Evolutionary conservation across 1,140 invertebrate genomes (phyloP), one percentile per base, ranked within the genome.

Genomic region (Elysia chlorotica): DNA sequence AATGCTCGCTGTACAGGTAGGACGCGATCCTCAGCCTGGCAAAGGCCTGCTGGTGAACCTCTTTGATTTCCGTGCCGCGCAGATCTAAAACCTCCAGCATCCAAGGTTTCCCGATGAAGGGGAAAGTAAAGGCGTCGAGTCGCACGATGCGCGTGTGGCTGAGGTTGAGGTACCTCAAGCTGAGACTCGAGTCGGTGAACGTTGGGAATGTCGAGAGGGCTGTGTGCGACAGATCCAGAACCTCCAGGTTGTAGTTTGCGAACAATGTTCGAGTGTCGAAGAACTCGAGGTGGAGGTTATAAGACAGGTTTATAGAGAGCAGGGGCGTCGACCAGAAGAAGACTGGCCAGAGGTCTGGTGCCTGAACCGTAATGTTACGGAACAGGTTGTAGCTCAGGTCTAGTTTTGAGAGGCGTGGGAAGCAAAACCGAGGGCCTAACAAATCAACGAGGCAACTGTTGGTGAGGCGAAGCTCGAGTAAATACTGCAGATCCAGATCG

Each of bases 1-100:
- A 81, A 1, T 33, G 54, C 53, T 77, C 76, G n/a, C 75, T 68
- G 21, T 63, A 71, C 5, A 78, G 36, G 21, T 30, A 2, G 19
- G 38, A 19, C 23, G 74, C 59, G 1, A 53, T 38, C 21, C 25
- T 17, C 1, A 76, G 17, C 1, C 31, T 28, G 6, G 19, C 56
- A 35, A 79, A 74, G 14, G 73, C 30, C 25, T 70, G 65, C 0
- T 4, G 1, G 0, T 70, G 31, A 57, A n/a, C n/a, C n/a, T n/a
- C 76, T 69, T 30, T 67, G 17, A 33, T 54, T 25, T 21, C 76
- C 53, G 14, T 28, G 23, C 31, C 73, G 73, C 10, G 23, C 10
- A 74, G 25, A 54, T 74, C 73, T 25, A 74, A 17, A 17, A 73
- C 65, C 0, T 57, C 63, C 4, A 73, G 61, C 6, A 48, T 68